Evolutionary conservation across 2,888 invertebrate species (phyloP).

Genomic region (Tortrix viridana): DNA sequence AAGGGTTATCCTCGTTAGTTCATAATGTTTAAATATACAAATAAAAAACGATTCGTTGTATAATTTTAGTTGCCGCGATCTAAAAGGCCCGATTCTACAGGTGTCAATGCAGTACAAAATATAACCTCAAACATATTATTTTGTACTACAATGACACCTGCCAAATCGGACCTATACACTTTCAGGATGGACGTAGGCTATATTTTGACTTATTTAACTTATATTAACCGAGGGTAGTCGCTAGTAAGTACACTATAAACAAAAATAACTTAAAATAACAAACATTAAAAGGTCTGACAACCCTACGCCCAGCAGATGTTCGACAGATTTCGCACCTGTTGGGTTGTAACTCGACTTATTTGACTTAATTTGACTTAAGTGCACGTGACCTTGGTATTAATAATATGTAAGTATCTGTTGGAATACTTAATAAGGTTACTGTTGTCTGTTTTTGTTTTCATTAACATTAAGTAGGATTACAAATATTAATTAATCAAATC

Average conservation of each 20-base stretch:
- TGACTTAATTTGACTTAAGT: conserved; percentile 17
- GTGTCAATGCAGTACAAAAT: no score
- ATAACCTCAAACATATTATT: no score
- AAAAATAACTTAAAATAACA: neutral
- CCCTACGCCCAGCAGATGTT: conserved; percentile 11
- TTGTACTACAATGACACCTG: no score
- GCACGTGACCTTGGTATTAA: conserved; percentile 12
- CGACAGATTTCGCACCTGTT: conserved; percentile 20
- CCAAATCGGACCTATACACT: no score
- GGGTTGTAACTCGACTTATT: neutral
- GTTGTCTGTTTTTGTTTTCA: neutral
- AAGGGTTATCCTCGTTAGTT: neutral
- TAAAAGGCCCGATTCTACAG: no score
- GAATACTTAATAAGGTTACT: conserved; percentile 5
- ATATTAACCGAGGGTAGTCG: no score
- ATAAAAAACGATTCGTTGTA: no score
- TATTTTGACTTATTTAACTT: no score
- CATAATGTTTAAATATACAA: neutral
- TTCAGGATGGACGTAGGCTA: no score
- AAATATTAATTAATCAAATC: neutral
- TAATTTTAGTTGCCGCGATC: no score
- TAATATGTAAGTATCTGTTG: neutral
- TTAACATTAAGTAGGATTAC: neutral
- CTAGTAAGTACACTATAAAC: no score
- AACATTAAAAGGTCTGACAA: neutral